phyloP scores from a whole-genome alignment of 1,140 invertebrate species.

The Hirudo medicinalis region DNA sequence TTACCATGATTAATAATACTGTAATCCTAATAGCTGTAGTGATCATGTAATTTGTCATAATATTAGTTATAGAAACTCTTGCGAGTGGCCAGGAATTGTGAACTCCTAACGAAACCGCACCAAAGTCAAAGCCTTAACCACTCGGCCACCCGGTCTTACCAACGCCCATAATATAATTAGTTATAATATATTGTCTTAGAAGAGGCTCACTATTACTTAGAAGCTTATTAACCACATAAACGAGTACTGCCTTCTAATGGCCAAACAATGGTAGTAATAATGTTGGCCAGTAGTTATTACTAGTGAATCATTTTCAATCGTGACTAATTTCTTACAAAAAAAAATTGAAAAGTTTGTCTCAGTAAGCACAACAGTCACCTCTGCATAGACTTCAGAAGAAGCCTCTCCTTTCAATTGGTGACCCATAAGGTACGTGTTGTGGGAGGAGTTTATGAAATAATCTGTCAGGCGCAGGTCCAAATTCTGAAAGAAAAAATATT shows the following conservation, averaged over 20 bases:
- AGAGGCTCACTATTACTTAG: too few species aligned
- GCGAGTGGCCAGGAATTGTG: too few species aligned
- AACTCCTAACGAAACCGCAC: too few species aligned
- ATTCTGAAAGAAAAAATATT: conserved; percentile 41
- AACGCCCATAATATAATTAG: neutral
- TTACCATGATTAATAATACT: neutral
- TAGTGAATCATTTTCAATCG: neutral
- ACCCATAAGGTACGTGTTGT: conserved; percentile 89
- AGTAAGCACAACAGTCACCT: conserved; percentile 84
- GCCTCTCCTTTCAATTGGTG: conserved; percentile 82
- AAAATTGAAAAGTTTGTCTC: conserved; percentile 45
- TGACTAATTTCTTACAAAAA: neutral
- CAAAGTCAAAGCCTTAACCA: too few species aligned
- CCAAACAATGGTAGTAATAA: too few species aligned
- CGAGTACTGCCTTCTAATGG: too few species aligned
- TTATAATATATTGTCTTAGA: neutral
- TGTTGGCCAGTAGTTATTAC: too few species aligned
- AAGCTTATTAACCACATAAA: too few species aligned
- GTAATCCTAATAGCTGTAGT: neutral
- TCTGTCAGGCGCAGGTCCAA: conserved; percentile 80
- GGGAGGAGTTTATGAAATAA: conserved; percentile 88
- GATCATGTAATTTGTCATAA: too few species aligned
- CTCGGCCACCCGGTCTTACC: too few species aligned
- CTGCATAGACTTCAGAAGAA: conserved; percentile 84
- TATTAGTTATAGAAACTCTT: too few species aligned